Evolutionary conservation across 1,140 invertebrate genomes (phyloP).

Genomic region (Steinernema feltiae): DNA sequence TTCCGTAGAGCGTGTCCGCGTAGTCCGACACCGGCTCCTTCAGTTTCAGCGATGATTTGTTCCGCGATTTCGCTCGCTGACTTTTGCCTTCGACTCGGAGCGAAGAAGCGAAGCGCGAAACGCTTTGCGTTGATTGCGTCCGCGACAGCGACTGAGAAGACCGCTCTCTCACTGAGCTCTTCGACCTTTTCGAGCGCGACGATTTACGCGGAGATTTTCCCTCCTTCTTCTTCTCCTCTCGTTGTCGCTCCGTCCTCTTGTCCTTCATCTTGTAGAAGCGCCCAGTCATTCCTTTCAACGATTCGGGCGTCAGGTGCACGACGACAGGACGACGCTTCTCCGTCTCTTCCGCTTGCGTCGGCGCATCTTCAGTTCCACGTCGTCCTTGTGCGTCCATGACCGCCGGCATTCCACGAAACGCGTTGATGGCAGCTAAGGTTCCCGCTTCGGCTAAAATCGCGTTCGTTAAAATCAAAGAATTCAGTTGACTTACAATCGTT

Average conservation of each 20-base stretch:
- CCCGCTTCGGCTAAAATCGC: background rate
- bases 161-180: background rate
- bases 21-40: background rate
- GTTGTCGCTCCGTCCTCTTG: background rate
- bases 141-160: background rate
- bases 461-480: background rate
- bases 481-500: background rate
- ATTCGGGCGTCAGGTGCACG: no score
- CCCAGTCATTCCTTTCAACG: no score
- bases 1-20: constrained; percentile 1
- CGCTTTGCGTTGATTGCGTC: no score
- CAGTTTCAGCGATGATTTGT: background rate
- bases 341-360: background rate
- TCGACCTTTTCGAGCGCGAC: no score
- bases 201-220: background rate
- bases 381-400: background rate
- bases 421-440: background rate
- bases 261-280: no score
- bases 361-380: background rate
- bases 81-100: background rate
- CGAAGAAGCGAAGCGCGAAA: background rate
- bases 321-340: background rate
- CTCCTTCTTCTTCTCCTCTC: background rate
- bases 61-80: background rate
- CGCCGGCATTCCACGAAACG: background rate